phyloP scores from a whole-genome alignment of 2,888 invertebrate species.

The Tetranychus truncatus region DNA sequence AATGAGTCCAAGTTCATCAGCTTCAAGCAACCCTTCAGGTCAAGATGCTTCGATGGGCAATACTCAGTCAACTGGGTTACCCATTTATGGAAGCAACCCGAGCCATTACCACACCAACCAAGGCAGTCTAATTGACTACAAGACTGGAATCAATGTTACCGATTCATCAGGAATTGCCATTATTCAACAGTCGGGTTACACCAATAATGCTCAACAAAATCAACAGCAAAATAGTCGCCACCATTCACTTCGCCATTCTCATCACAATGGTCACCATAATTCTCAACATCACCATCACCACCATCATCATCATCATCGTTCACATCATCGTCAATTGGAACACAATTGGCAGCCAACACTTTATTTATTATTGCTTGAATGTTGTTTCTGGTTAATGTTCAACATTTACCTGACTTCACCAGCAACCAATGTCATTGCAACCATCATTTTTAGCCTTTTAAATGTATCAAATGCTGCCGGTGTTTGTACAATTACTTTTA shows the following conservation, averaged over 20 bases:
- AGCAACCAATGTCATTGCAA: background rate
- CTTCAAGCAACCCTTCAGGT: background rate
- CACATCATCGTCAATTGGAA: background rate
- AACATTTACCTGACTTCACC: background rate
- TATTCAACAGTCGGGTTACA: background rate
- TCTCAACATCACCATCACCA: background rate
- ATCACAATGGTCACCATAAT: background rate
- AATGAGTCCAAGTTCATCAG: background rate
- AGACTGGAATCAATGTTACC: background rate
- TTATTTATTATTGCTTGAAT: slow-evolving; percentile 2
- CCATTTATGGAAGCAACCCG: background rate
- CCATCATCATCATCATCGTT: background rate
- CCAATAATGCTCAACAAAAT: background rate
- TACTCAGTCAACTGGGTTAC: background rate
- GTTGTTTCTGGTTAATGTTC: slow-evolving; percentile 4
- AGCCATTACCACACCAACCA: background rate
- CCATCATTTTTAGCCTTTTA: background rate
- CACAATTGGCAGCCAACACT: slow-evolving; percentile 1
- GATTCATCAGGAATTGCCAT: background rate
- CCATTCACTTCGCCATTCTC: background rate
- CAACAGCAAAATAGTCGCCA: background rate
- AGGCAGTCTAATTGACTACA: background rate
- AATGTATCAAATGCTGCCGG: background rate
- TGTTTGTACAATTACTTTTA: background rate
- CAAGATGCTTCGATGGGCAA: background rate